Conservation (phyloP, 2,113 vertebrate species). For the Cercopithecus mona region DNA sequence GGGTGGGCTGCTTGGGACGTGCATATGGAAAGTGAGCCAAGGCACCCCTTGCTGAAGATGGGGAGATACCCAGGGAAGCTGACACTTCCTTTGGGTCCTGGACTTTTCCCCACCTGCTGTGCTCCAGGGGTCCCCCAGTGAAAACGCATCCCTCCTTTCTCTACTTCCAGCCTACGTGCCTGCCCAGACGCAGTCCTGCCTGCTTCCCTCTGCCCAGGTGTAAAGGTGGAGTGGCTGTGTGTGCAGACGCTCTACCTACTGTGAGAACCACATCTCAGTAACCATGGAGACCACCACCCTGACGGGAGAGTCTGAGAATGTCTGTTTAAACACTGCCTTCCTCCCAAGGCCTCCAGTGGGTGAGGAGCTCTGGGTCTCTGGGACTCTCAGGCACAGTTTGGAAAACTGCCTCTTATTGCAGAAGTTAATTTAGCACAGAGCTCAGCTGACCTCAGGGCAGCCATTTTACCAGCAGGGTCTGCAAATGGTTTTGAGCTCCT, state of each 20-base stretch:
- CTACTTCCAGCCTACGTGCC: not conserved
- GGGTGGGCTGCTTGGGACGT: not conserved
- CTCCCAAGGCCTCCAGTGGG: not conserved
- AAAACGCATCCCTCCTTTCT: not conserved
- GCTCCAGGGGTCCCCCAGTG: not conserved
- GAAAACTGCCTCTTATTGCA: not conserved
- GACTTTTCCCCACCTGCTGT: not conserved
- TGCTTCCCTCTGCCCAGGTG: not conserved
- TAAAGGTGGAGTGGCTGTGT: not conserved
- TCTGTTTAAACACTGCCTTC: not conserved
- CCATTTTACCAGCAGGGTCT: conserved; percentile 20
- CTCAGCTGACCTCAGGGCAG: not conserved
- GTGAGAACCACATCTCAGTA: fast-evolving
- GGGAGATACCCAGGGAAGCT: not conserved
- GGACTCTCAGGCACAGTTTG: not conserved
- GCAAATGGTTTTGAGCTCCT: conserved; percentile 3
- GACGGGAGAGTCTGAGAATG: not conserved
- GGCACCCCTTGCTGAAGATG: not conserved
- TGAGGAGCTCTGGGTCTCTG: not conserved
- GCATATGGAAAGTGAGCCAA: not conserved
- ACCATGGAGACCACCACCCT: not conserved
- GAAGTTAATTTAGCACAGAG: conserved; percentile 1
- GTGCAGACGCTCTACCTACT: not conserved
- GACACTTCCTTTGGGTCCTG: not conserved
- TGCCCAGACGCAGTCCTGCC: not conserved